Percentiles rank a stretch among this genome's conserved stretches.
phyloP scores from a whole-genome alignment of 2,113 vertebrate species.

The Silurus asotus region DNA sequence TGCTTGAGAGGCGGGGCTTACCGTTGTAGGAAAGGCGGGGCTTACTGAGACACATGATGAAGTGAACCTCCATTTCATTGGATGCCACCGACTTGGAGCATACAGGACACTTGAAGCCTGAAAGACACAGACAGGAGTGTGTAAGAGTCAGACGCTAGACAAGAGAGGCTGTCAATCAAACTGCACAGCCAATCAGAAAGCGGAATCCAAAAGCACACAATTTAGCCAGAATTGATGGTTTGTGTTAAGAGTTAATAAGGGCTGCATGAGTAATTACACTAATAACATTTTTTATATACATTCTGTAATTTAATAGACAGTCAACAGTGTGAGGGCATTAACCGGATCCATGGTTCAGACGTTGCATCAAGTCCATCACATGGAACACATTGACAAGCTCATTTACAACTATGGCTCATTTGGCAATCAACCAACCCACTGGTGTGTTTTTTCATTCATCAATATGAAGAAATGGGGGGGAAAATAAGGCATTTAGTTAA shows the following conservation, averaged over 20 bases:
- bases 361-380: not conserved
- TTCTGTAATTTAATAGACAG: not conserved
- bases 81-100: slow-evolving; percentile 99
- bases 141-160: not conserved
- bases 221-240: not conserved
- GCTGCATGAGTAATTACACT: not conserved
- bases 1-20: slow-evolving; percentile 62
- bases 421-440: not conserved
- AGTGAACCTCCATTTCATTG: slow-evolving; percentile 99
- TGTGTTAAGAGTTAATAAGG: not conserved
- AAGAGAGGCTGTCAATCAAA: not conserved
- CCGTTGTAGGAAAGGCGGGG: slow-evolving; percentile 98
- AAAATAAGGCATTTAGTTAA: too few relatives aligned
- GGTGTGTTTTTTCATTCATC: not conserved
- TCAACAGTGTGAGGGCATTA: not conserved
- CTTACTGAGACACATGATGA: slow-evolving; percentile 99
- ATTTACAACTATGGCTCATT: not conserved
- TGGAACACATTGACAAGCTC: not conserved
- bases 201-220: not conserved
- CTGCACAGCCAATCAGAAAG: slow-evolving; percentile 4
- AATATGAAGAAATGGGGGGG: too few relatives aligned
- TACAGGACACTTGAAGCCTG: slow-evolving; percentile 99
- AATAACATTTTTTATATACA: not conserved
- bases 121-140: slow-evolving; percentile 45
- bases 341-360: not conserved